A percentile compares a stretch with the other conserved stretches of the same genome.
Conservation (phyloP, 2,888 invertebrate genomes). For the Drosophila kanekoi region DNA sequence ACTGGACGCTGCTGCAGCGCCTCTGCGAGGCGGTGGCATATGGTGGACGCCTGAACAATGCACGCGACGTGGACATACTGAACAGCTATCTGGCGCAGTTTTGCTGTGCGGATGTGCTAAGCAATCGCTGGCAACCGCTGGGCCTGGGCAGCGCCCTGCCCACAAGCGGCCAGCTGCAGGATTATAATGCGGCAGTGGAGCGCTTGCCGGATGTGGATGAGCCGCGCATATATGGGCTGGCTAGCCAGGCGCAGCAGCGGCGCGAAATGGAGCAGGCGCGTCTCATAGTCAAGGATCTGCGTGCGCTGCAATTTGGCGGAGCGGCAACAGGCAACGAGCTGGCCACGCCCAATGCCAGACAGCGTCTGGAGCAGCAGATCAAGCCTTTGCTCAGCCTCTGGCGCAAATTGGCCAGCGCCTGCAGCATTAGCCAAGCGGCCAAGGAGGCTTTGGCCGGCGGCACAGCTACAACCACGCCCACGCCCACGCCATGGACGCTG, state of each 20-base stretch:
- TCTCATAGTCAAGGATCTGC: conserved; percentile 78
- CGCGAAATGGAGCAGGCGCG: conserved; percentile 81
- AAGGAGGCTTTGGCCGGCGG: conserved; percentile 49
- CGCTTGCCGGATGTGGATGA: conserved; percentile 83
- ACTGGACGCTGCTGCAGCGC: conserved; percentile 92
- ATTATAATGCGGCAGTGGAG: conserved; percentile 81
- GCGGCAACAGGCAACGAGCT: conserved; percentile 10
- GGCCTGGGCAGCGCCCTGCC: conserved; percentile 84
- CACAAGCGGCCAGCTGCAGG: conserved; percentile 82
- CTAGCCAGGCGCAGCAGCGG: conserved; percentile 82
- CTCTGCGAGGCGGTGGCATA: conserved; percentile 92
- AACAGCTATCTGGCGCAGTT: conserved; percentile 86
- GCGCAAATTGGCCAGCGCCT: conserved; percentile 90
- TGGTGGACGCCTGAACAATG: conserved; percentile 93
- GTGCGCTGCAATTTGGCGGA: conserved; percentile 72
- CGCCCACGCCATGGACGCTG: conserved; percentile 76
- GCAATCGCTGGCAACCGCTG: conserved; percentile 87
- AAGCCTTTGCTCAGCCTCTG: conserved; percentile 92
- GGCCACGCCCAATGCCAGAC: conserved; percentile 33
- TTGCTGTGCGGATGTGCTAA: conserved; percentile 87
- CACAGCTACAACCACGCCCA: conserved; percentile 43
- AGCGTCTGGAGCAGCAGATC: conserved; percentile 87
- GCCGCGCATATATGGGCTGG: conserved; percentile 83
- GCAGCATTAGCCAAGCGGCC: conserved; percentile 73
- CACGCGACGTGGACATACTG: conserved; percentile 86